Base-by-base conservation (phyloP, 2,888 invertebrate genomes). In the Sarcophaga subvicina region DNA sequence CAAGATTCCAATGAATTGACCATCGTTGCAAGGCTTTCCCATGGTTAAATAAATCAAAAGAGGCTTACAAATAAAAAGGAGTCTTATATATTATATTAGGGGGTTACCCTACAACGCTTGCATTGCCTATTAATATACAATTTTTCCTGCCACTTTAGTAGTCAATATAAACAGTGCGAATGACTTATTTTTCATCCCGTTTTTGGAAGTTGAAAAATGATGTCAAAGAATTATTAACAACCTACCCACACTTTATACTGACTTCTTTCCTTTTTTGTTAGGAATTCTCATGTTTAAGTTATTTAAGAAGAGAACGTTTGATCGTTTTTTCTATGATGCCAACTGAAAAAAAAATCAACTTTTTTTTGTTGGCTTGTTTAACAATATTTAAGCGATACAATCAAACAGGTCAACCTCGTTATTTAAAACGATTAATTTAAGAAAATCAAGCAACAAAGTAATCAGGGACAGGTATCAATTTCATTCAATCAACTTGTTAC, bases 111-210 rank as follows among this genome's bases (percentile, higher is more conserved):
- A 54, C 2, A 37, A 37, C 14, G 12, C 54, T 54, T 54, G 54
- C 54, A 4, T 0, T 4, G 54, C 54, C 54, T 3, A 54, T 54
- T 54, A 54, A 54, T 14, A 54, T 54, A 14, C 54, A 54, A 54
- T 71, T 11, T 25, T 10, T 71, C 49, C 17, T 59, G 25, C 27
- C 22, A 37, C 71, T 60, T 60, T 37, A 37, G 71, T 25, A 60
- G 27, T 20, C 10, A 37, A 60, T 72, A 60, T 20, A 60, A 5
- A 17, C 12, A 45, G 20, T 72, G 20, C 27, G 25, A 72, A 72
- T 60, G 59, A 60, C 60, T 72, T 37, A 25, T 12, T 72, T 72
- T 72, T 72, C 20, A 22, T 20, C 45, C 37, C 12, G 17, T 72
- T 72, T 72, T 60, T 27, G 37, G 22, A 72, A 59, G 5, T 45